Conservation (phyloP, 2,797 vertebrate genomes). For the Coregonus suidteri region DNA sequence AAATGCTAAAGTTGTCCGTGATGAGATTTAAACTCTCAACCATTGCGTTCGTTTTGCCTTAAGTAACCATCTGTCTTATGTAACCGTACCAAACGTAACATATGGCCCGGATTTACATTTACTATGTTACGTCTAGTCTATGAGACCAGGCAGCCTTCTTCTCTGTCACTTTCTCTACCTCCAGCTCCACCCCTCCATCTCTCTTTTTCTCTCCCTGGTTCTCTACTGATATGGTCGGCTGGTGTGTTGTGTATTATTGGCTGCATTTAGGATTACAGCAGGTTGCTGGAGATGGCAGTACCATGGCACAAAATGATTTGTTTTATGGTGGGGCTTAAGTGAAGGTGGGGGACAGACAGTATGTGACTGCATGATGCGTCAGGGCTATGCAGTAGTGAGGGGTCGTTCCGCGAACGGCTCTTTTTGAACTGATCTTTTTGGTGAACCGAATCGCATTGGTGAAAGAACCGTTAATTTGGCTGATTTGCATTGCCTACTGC, state of each 20-base stretch:
- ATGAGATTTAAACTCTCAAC: no score
- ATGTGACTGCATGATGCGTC: not conserved
- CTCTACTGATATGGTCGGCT: not conserved
- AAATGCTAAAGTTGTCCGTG: no score
- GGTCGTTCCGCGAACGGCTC: no score
- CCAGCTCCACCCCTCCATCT: not conserved
- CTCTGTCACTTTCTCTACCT: conserved; percentile 2
- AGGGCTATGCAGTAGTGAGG: conserved; percentile 1
- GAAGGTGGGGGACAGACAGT: conserved; percentile 1
- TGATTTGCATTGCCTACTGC: no score
- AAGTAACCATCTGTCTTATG: no score
- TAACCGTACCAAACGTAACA: no score
- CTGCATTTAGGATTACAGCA: not conserved
- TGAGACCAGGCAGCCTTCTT: not conserved
- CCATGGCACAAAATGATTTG: not conserved
- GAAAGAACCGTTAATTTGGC: no score
- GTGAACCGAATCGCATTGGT: no score
- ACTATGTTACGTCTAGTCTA: no score
- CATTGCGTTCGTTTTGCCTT: no score
- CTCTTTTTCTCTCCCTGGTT: not conserved
- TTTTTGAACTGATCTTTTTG: no score
- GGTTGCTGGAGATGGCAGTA: conserved; percentile 2
- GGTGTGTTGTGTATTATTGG: not conserved
- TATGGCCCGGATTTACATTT: no score
- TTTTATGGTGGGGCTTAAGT: conserved; percentile 6